Conservation (phyloP, 2,888 invertebrate genomes). For the Heliconius ismenius region DNA sequence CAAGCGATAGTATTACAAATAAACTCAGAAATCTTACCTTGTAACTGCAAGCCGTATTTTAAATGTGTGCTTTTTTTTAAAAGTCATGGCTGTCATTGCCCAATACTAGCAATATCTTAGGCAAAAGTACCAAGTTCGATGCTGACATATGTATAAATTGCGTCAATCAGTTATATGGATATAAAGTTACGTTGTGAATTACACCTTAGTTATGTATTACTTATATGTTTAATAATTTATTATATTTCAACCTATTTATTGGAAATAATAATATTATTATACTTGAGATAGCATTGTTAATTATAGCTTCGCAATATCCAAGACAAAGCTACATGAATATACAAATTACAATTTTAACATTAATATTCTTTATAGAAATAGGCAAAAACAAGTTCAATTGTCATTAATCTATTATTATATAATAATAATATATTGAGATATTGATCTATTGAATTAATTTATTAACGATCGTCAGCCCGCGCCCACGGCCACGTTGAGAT, state of each 20-base stretch:
- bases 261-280: neutral
- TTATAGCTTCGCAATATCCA: neutral
- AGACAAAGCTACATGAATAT: neutral
- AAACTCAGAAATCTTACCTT: conserved; percentile 9
- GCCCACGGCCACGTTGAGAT: conserved; percentile 27
- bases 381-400: conserved; percentile 3
- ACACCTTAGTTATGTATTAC: too few relatives aligned
- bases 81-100: conserved; percentile 8
- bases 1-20: conserved; percentile 1
- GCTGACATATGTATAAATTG: neutral
- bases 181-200: too few relatives aligned
- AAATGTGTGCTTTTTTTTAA: neutral
- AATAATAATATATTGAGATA: conserved; percentile 3
- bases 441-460: conserved; percentile 10
- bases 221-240: neutral
- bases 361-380: conserved; percentile 3
- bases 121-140: neutral
- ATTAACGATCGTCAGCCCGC: conserved; percentile 16
- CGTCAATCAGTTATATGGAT: neutral
- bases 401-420: conserved; percentile 8
- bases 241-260: neutral
- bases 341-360: neutral
- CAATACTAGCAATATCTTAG: neutral
- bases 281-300: neutral
- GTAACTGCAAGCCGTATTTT: neutral